These are phyloP conservation scores for Myathropa florea DNA, from an alignment of 2,888 invertebrate genomes.

Conservation along the genomic window DNA sequence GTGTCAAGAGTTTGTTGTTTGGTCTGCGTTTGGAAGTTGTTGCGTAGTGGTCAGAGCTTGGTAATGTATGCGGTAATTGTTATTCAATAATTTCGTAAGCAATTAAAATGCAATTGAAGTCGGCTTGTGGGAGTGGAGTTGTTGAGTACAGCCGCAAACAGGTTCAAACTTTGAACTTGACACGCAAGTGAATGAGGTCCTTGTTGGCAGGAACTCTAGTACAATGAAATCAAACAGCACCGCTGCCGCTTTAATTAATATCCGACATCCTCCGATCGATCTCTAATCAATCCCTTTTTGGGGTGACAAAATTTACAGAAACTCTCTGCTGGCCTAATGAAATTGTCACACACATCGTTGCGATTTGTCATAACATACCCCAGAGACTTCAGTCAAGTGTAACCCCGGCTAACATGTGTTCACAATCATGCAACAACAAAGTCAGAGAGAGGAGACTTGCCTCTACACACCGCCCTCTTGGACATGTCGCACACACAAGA, in stretches of 20 bases:
- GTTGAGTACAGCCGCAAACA: too few species aligned
- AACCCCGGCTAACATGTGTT: conserved; percentile 56
- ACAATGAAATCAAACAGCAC: too few species aligned
- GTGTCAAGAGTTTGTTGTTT: conserved; percentile 9
- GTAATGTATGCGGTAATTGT: conserved; percentile 29
- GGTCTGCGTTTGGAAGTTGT: conserved; percentile 3
- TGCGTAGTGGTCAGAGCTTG: neutral
- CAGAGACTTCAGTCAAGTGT: conserved; percentile 62
- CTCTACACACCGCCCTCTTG: conserved; percentile 1
- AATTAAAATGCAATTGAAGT: conserved; percentile 25
- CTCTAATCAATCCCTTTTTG: neutral
- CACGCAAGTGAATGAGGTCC: neutral
- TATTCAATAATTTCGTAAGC: conserved; percentile 45
- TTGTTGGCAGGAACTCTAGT: too few species aligned
- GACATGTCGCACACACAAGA: conserved; percentile 3
- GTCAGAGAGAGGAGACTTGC: conserved; percentile 3
- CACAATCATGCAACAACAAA: conserved; percentile 41
- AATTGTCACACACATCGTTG: conserved; percentile 55
- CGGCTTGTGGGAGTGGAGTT: neutral
- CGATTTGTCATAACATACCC: conserved; percentile 67
- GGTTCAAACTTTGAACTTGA: neutral
- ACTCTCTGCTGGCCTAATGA: conserved; percentile 9
- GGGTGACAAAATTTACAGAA: neutral
- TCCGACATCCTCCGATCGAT: too few species aligned
- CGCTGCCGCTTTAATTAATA: too few species aligned